These are phyloP conservation scores for Argyrosomus regius DNA, from an alignment of 2,797 vertebrate genomes.

Conservation along the genomic window DNA sequence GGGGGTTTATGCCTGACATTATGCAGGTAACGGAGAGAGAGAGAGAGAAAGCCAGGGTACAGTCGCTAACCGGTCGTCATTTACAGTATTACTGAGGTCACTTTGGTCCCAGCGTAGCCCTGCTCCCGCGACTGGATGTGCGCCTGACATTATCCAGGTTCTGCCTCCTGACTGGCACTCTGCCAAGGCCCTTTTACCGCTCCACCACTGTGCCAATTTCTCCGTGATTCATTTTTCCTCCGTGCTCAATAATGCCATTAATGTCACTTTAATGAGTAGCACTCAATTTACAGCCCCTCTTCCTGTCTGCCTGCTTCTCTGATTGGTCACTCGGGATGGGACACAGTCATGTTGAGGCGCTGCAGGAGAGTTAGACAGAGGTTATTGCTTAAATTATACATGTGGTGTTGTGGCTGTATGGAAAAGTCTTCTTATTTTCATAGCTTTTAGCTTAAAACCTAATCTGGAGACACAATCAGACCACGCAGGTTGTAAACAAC, in stretches of 20 bases:
- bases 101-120: conserved; percentile 1
- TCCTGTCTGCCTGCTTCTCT: conserved; percentile 60
- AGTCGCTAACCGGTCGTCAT: conserved; percentile 8
- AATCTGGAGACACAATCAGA: not conserved
- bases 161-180: conserved; percentile 62
- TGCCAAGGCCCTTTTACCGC: conserved; percentile 61
- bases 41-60: conserved; percentile 1
- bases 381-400: not conserved
- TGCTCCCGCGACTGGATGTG: conserved; percentile 24
- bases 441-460: not conserved
- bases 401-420: not conserved
- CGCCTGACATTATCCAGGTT: conserved; percentile 64
- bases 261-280: conserved; percentile 79
- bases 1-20: not conserved
- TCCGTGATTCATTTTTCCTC: conserved; percentile 70
- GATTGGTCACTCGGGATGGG: conserved; percentile 67
- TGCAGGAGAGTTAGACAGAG: conserved; percentile 34
- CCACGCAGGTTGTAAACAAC: not conserved
- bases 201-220: conserved; percentile 60
- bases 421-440: not conserved
- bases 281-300: conserved; percentile 73
- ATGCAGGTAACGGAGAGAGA: not conserved
- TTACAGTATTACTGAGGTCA: conserved; percentile 30
- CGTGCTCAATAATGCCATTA: conserved; percentile 77
- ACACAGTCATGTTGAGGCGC: conserved; percentile 42